phyloP scores from a whole-genome alignment of 2,888 invertebrate genomes.

The Sinelater perroti region DNA sequence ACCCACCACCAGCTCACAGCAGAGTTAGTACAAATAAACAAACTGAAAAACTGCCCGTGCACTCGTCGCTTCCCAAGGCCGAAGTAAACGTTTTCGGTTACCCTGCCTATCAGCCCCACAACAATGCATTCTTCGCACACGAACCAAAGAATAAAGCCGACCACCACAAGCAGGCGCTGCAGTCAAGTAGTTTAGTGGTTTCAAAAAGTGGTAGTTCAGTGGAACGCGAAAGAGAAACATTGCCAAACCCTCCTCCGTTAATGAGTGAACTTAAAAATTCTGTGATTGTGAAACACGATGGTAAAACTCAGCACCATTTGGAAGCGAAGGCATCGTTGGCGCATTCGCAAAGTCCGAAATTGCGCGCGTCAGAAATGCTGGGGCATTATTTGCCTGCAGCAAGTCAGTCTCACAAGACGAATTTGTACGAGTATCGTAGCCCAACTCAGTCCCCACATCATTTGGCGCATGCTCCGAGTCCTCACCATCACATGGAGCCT shows the following conservation, averaged over 20 bases:
- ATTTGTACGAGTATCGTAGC: slow-evolving; percentile 59
- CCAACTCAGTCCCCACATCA: slow-evolving; percentile 62
- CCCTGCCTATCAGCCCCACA: slow-evolving; percentile 65
- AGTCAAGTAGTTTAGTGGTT: slow-evolving; percentile 53
- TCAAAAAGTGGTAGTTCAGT: slow-evolving; percentile 56
- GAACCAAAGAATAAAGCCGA: slow-evolving; percentile 73
- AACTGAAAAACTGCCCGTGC: slow-evolving; percentile 51
- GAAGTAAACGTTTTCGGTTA: slow-evolving; percentile 77
- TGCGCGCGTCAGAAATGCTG: slow-evolving; percentile 64
- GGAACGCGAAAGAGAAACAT: slow-evolving; percentile 55
- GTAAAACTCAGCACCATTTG: slow-evolving; percentile 68
- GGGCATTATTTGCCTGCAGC: slow-evolving; percentile 66
- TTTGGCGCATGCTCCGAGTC: slow-evolving; percentile 55
- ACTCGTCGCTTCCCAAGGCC: slow-evolving; percentile 64
- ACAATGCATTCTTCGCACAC: slow-evolving; percentile 58
- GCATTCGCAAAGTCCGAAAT: slow-evolving; percentile 68
- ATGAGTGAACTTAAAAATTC: slow-evolving; percentile 76
- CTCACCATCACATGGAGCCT: slow-evolving; percentile 55
- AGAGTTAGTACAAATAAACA: slow-evolving; percentile 52
- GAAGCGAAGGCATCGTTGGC: slow-evolving; percentile 64
- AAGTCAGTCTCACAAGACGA: slow-evolving; percentile 56
- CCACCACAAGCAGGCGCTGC: slow-evolving; percentile 52
- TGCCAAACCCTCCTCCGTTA: slow-evolving; percentile 74
- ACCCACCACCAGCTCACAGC: slow-evolving; percentile 62
- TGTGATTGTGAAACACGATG: slow-evolving; percentile 83